Base-by-base conservation (phyloP, 2,888 invertebrate genomes). In the Chrysina gloriosa region DNA sequence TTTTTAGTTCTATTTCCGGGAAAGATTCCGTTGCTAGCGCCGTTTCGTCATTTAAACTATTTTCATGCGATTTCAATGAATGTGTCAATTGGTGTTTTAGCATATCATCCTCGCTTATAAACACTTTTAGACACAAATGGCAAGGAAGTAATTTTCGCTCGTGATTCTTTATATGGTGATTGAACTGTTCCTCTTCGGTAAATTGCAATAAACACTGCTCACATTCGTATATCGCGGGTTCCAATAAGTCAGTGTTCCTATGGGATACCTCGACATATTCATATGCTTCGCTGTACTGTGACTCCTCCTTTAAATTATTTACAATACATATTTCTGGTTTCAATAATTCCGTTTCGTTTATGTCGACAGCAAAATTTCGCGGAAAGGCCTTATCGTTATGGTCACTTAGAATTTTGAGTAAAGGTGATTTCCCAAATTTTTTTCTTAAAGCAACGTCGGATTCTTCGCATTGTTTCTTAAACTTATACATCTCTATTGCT, bases 401-500 rank as follows among this genome's bases (percentile, higher is more conserved):
- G n/a, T 63, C 63, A 11, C 9, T 16, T 47, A 31, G 70, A 21
- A 42, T 63, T 42, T 69, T 71, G 25, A 65, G 56, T 16, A 63
- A 61, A 34, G 72, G 67, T 16, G 74, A 74, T 72, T 75, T 77
- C 21, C 74, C 76, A 1, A 82, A 67, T 42, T 76, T 75, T 31
- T n/a, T 76, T 54, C 84, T 77, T 23, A 86, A 72, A 2, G 77
- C 73, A 50, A 72, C 75, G 74, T 86, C 85, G 2, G 84, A 83
- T 54, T 80, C 79, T 71, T 85, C 84, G 70, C 85, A 85, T 74
- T 84, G 80, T 66, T 80, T 76, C 73, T 85, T 85, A 73, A 86
- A 86, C 45, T 81, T 76, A 75, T 87, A 87, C 6, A 86, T 80
- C 4, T 84, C 80, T 65, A 86, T 80, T 11, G 88, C 81, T 63